These are phyloP conservation scores for Xenopus laevis DNA, from an alignment of 2,113 vertebrate species.

Conservation along the genomic window DNA sequence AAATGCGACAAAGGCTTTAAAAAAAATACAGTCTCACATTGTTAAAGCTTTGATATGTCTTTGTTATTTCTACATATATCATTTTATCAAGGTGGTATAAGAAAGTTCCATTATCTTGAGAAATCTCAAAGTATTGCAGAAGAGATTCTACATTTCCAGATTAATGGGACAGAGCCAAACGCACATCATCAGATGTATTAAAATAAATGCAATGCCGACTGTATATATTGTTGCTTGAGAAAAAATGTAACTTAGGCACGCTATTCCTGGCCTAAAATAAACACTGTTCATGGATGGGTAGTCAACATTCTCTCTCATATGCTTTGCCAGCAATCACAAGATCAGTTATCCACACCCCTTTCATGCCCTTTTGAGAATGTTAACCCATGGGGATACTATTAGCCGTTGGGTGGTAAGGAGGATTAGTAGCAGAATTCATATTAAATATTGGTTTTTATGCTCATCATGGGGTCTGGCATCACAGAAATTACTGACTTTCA, in stretches of 20 bases:
- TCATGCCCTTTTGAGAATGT: slow-evolving; percentile 38
- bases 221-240: background rate
- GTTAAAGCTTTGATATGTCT: background rate
- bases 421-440: slow-evolving; percentile 42
- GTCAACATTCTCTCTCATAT: slow-evolving; percentile 20
- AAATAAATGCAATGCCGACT: too few species aligned
- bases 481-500: slow-evolving; percentile 5
- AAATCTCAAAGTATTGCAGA: background rate
- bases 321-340: slow-evolving; percentile 36
- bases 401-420: slow-evolving; percentile 16
- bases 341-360: slow-evolving; percentile 40
- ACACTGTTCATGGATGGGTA: slow-evolving; percentile 39
- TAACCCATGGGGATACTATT: slow-evolving; percentile 28
- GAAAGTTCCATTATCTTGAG: background rate
- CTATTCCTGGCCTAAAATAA: slow-evolving; percentile 17
- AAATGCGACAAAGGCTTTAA: background rate
- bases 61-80: background rate
- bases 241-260: slow-evolving; percentile 19
- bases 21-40: slow-evolving; percentile 6
- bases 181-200: too few species aligned
- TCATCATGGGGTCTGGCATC: slow-evolving; percentile 24
- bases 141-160: background rate
- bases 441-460: slow-evolving; percentile 36
- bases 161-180: too few species aligned
- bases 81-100: background rate